phyloP scores from a whole-genome alignment of 2,888 invertebrate genomes.

The Pseudococcus jackbeardsleyi region DNA sequence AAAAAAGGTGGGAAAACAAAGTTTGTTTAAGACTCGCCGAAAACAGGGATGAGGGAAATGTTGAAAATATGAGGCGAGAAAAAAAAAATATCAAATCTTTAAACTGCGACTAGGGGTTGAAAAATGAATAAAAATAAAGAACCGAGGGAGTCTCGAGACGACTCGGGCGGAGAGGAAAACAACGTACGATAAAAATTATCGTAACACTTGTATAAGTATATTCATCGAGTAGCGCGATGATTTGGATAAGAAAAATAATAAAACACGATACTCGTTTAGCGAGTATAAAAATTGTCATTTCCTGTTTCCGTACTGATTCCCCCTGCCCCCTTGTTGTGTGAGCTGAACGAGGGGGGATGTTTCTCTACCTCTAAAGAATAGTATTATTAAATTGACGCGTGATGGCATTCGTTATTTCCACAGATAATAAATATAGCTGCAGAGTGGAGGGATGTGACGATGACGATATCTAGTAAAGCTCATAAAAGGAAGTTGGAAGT shows the following conservation, averaged over 20 bases:
- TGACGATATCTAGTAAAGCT: constrained; percentile 6
- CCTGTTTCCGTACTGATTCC: background rate
- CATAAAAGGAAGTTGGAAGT: constrained; percentile 40
- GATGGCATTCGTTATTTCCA: constrained; percentile 25
- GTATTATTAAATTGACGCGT: constrained; percentile 28
- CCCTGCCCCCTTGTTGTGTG: background rate
- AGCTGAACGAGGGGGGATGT: background rate
- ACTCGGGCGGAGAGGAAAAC: background rate
- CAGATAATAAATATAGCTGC: background rate
- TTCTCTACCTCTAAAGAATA: constrained; percentile 15
- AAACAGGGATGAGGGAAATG: background rate
- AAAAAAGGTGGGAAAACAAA: background rate
- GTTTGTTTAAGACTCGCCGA: background rate
- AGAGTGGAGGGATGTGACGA: background rate
- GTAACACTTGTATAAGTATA: background rate
- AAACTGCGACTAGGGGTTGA: background rate
- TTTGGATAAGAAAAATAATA: constrained; percentile 13
- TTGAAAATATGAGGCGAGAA: background rate
- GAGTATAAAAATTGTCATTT: constrained; percentile 27
- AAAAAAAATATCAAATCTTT: background rate
- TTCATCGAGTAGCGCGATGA: constrained; percentile 2
- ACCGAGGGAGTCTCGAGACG: no score
- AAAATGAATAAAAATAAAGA: background rate
- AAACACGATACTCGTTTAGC: constrained; percentile 33
- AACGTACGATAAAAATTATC: background rate